Base-by-base conservation (phyloP, 2,797 vertebrate species). In the Benthosema pterotum region DNA sequence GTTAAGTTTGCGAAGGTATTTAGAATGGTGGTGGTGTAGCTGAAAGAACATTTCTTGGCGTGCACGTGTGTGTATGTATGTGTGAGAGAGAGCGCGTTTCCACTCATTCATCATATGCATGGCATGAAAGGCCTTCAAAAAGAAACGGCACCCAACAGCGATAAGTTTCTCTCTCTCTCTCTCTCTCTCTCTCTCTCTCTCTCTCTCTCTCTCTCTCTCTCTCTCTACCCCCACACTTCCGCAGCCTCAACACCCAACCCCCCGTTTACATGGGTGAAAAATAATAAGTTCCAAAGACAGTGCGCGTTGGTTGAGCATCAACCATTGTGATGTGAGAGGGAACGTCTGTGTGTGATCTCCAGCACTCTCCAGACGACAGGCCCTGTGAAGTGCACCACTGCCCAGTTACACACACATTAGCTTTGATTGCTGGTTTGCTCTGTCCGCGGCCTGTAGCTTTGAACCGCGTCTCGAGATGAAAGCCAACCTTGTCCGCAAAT, bases 381-480 rank as follows among this genome's bases (percentile, higher is more conserved):
- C 79, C 72, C 77, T 87, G 80, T 87, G 88, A 89, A 89, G 85
- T 87, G 72, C 83, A 71, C 78, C 82, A 77, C 83, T 86, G 85
- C 83, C 86, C 83, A 70, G 86, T 85, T 87, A 78, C 78, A 86
- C 83, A 79, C 78, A 86, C 83, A 79, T 89, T 82, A 83, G 86
- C 87, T 91, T 91, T 90, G 89, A 91, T 90, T 89, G 88, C 81
- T 85, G 83, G 89, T 91, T 92, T 91, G 87, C 84, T 91, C 81
- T 84, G 81, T 60, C 79, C 22, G 42, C 65, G 68, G 76, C 71
- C 42, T 50, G 42, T 59, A 71, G 82, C 89, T 91, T 89, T 91
- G 82, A 92, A 91, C 78, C 43, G 56, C 63, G 3, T 83, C 83
- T 85, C 28, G 42, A 92, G 89, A 92, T 93, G 84, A 93, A 92